Evolutionary conservation across 2,888 invertebrate genomes (phyloP).

Genomic region (Netelia inedita): DNA sequence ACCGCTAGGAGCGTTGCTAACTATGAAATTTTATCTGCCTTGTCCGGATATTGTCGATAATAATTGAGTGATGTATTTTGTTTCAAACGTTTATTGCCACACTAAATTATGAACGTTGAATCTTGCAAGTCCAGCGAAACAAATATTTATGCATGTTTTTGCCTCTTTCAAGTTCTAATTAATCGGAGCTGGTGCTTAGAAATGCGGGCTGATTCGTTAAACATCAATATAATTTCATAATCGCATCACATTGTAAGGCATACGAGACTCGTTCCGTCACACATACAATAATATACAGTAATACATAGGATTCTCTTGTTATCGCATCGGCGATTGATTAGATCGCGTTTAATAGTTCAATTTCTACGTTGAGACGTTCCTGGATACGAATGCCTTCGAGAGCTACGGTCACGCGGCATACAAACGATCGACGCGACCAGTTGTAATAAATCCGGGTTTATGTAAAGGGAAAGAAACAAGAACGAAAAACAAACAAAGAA

Average conservation of each 20-base stretch:
- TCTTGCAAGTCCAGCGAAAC: not conserved
- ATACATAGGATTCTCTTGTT: not conserved
- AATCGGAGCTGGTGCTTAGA: not conserved
- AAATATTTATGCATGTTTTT: not conserved
- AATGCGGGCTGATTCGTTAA: not conserved
- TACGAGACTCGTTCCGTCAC: not conserved
- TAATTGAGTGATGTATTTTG: not conserved
- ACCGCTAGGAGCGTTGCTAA: not conserved
- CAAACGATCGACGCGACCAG: not conserved
- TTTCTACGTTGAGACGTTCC: not conserved
- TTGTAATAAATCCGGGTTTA: conserved; percentile 22
- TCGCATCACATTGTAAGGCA: not conserved
- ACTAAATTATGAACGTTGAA: not conserved
- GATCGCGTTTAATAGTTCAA: not conserved
- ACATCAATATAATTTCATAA: not conserved
- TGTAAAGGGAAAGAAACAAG: not conserved
- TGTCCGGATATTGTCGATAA: not conserved
- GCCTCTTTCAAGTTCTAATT: no score
- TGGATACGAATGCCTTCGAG: not conserved
- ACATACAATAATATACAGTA: not conserved
- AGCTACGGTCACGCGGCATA: not conserved
- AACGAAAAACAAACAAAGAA: conserved; percentile 30
- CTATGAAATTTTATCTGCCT: not conserved
- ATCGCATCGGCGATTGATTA: conserved; percentile 1
- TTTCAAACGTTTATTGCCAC: not conserved